Evolutionary conservation across 2,888 invertebrate species (phyloP).

Genomic region (Lathronympha strigana): DNA sequence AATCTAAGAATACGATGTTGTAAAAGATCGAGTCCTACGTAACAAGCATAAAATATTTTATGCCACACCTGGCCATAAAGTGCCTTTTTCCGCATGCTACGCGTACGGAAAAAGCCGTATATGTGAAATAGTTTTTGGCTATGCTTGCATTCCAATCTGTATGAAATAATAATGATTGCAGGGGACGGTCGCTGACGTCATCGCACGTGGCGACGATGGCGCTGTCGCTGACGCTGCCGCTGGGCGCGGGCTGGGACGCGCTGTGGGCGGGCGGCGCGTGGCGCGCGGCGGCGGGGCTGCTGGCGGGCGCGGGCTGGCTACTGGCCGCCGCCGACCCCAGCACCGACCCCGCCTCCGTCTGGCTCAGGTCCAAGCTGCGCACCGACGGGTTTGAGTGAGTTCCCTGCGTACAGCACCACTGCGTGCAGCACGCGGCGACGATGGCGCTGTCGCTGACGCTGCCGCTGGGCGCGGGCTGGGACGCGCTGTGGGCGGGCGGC

Average conservation of each 20-base stretch:
- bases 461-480: slow-evolving; percentile 87
- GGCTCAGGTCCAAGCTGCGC: slow-evolving; percentile 83
- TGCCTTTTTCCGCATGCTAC: no score
- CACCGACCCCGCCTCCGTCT: slow-evolving; percentile 66
- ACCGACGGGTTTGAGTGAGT: slow-evolving; percentile 21
- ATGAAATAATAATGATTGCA: slow-evolving; percentile 69
- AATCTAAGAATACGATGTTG: no score
- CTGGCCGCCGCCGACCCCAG: slow-evolving; percentile 46
- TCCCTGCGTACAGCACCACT: slow-evolving; percentile 39
- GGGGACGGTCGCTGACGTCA: slow-evolving; percentile 97
- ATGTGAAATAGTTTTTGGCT: no score
- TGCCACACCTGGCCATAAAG: no score
- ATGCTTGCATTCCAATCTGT: no score
- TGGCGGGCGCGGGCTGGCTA: slow-evolving; percentile 60
- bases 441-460: slow-evolving; percentile 93
- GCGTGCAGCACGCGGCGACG: no score
- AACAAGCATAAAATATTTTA: no score
- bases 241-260: slow-evolving; percentile 92
- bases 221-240: slow-evolving; percentile 93
- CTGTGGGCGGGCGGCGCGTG: slow-evolving; percentile 55
- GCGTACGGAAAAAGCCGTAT: no score
- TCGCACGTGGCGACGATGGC: slow-evolving; percentile 94
- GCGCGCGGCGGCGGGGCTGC: slow-evolving; percentile 51
- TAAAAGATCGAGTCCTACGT: no score
- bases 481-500: slow-evolving; percentile 52